A percentile compares a stretch with the other conserved stretches of the same genome.
Evolutionary conservation across 2,797 vertebrate species (phyloP).

Genomic region (Oreochromis mossambicus): DNA sequence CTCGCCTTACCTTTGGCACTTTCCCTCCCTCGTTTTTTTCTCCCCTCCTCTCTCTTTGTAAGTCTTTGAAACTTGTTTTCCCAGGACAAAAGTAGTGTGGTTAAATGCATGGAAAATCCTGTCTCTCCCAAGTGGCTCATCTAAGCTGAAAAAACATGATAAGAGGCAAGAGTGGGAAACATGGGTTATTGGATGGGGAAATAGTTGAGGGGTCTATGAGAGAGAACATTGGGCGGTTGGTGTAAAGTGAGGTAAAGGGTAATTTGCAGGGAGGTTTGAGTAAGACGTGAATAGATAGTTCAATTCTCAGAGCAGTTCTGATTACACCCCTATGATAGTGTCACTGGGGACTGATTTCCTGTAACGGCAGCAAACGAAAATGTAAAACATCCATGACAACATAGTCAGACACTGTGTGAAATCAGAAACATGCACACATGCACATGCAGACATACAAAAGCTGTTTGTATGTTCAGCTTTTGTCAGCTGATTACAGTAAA

Average conservation of each 20-base stretch:
- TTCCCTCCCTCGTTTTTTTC: neutral
- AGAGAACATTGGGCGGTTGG: neutral
- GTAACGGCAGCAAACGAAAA: neutral
- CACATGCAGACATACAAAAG: neutral
- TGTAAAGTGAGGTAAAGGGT: constrained; percentile 25
- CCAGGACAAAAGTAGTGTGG: constrained; percentile 45
- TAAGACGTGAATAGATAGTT: constrained; percentile 24
- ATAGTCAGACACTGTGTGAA: neutral
- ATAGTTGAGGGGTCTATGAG: constrained; percentile 29
- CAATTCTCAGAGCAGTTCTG: neutral
- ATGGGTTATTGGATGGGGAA: constrained; percentile 40
- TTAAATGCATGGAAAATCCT: constrained; percentile 66
- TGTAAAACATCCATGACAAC: neutral
- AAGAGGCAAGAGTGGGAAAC: constrained; percentile 41
- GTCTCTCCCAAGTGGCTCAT: constrained; percentile 61
- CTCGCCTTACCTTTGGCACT: neutral
- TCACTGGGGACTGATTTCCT: neutral
- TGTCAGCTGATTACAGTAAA: neutral
- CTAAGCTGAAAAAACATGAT: constrained; percentile 37
- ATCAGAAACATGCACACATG: neutral
- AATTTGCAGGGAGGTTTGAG: constrained; percentile 30
- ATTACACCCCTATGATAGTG: neutral
- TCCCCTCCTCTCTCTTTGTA: neutral
- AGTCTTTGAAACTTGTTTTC: constrained; percentile 36
- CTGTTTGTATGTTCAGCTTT: neutral